These are phyloP conservation scores for Lasioglossum marginatum DNA, from an alignment of 2,888 invertebrate species.

Conservation along the genomic window DNA sequence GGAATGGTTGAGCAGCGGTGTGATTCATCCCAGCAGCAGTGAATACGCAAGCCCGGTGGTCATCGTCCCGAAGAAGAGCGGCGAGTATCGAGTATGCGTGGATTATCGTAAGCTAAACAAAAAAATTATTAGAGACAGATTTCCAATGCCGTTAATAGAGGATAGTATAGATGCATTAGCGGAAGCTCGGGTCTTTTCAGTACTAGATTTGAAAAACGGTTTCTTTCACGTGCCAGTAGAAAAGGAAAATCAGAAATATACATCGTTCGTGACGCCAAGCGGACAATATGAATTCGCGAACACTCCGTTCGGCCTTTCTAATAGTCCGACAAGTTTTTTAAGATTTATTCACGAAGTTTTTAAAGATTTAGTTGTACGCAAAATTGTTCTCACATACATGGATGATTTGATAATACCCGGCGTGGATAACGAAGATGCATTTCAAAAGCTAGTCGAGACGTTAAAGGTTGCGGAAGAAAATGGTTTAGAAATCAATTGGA, in stretches of 20 bases:
- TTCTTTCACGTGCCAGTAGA: slow-evolving; percentile 23
- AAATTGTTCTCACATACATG: too few species aligned
- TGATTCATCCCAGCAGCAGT: slow-evolving; percentile 10
- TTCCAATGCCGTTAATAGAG: slow-evolving; percentile 24
- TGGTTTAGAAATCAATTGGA: too few species aligned
- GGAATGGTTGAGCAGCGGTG: not conserved
- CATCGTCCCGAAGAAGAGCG: slow-evolving; percentile 22
- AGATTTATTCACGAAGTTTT: slow-evolving; percentile 14
- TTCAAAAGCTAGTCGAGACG: too few species aligned
- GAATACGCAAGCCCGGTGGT: slow-evolving; percentile 16
- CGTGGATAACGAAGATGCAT: too few species aligned
- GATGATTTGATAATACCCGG: too few species aligned
- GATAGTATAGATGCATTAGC: slow-evolving; percentile 4
- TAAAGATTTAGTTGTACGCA: not conserved
- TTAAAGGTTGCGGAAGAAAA: too few species aligned
- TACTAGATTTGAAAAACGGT: not conserved
- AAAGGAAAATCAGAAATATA: not conserved
- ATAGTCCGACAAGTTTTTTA: slow-evolving; percentile 6
- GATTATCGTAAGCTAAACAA: slow-evolving; percentile 20
- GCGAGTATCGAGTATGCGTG: slow-evolving; percentile 18
- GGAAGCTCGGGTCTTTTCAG: slow-evolving; percentile 7
- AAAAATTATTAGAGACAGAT: slow-evolving; percentile 2
- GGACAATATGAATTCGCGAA: slow-evolving; percentile 7
- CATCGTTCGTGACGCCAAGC: slow-evolving; percentile 2
- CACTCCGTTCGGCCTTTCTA: slow-evolving; percentile 17